phyloP scores from a whole-genome alignment of 2,113 vertebrate species.

The Ciconia stormi region DNA sequence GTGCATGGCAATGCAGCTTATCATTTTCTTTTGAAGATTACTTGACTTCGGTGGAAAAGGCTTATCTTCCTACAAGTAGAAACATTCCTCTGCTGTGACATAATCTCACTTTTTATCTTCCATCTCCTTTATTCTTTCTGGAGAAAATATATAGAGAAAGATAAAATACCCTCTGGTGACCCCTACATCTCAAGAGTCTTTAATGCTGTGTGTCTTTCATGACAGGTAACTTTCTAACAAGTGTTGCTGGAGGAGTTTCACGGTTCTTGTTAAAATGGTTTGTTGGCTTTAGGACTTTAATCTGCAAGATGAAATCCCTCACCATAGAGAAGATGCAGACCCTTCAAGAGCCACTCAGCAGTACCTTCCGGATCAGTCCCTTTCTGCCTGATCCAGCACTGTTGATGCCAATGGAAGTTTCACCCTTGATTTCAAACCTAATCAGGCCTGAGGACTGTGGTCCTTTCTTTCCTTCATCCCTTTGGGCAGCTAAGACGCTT shows the following conservation, averaged over 20 bases:
- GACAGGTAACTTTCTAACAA: not conserved
- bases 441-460: not conserved
- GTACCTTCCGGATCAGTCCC: not conserved
- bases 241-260: not conserved
- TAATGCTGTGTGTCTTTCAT: not conserved
- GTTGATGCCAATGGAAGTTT: not conserved
- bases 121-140: not conserved
- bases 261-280: not conserved
- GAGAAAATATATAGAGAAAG: not conserved
- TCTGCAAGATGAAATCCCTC: not conserved
- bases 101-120: not conserved
- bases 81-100: not conserved
- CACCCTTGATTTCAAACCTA: not conserved
- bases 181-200: not conserved
- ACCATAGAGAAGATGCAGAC: not conserved
- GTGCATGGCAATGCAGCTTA: not conserved
- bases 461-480: not conserved
- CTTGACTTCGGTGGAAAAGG: not conserved
- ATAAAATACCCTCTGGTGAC: not conserved
- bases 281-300: not conserved
- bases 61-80: not conserved
- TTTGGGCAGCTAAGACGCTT: not conserved
- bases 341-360: not conserved
- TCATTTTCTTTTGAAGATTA: not conserved
- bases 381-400: not conserved